Evolutionary conservation across 2,888 invertebrate genomes (phyloP).

Genomic region (Netelia inedita): DNA sequence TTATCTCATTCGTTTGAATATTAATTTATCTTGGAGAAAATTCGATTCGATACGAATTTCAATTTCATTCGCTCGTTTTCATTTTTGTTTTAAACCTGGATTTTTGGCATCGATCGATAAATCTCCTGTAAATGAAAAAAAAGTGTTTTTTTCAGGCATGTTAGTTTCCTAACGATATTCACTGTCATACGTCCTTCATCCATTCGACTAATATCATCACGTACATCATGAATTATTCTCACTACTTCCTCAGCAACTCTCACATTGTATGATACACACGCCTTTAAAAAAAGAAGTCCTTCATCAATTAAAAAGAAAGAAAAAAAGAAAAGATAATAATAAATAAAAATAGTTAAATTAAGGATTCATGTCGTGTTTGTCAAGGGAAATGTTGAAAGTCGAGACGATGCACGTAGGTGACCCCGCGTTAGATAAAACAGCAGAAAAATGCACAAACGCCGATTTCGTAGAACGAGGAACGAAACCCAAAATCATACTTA

Average conservation of each 20-base stretch:
- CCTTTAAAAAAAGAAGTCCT: conserved; percentile 9
- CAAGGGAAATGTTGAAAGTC: conserved; percentile 69
- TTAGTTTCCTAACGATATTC: conserved; percentile 16
- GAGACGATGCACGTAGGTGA: conserved; percentile 50
- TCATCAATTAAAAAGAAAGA: not conserved
- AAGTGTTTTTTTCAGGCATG: conserved; percentile 29
- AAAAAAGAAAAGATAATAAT: not conserved
- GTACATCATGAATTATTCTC: conserved; percentile 23
- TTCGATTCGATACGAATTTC: not conserved
- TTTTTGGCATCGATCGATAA: not conserved
- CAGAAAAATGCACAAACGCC: not conserved
- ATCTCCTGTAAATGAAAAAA: conserved; percentile 1
- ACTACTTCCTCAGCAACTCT: conserved; percentile 37
- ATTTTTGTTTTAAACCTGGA: not conserved
- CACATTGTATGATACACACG: conserved; percentile 53
- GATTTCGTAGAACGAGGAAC: too few relatives aligned
- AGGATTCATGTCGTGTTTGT: conserved; percentile 66
- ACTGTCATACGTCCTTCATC: conserved; percentile 21
- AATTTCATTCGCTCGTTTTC: not conserved
- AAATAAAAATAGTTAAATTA: conserved; percentile 27
- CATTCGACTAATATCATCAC: not conserved
- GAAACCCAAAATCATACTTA: not conserved
- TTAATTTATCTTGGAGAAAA: too few relatives aligned
- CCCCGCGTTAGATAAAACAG: not conserved
- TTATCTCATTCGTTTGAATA: too few relatives aligned